Conservation (phyloP, 2,113 vertebrate genomes). For the Colaptes auratus region DNA sequence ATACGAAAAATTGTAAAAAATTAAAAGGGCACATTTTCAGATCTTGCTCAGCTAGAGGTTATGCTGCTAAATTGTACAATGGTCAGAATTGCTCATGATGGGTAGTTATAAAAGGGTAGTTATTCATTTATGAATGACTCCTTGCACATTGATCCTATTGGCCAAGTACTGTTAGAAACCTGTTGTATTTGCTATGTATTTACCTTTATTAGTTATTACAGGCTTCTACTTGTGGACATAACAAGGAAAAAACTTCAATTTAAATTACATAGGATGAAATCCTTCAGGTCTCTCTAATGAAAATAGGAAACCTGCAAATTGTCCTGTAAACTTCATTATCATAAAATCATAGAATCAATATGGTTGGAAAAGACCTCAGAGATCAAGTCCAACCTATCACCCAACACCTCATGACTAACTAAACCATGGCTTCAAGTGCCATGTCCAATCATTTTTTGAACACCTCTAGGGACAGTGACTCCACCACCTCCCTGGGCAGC, state of each 20-base stretch:
- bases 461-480: no score
- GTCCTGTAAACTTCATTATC: neutral
- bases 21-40: neutral
- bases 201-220: neutral
- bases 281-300: neutral
- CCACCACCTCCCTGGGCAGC: no score
- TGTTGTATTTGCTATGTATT: neutral
- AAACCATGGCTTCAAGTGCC: no score
- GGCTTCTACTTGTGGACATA: neutral
- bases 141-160: neutral
- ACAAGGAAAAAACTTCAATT: neutral
- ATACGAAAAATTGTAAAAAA: neutral
- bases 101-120: neutral
- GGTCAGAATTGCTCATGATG: neutral
- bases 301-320: neutral
- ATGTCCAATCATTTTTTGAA: no score
- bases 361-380: no score
- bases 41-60: neutral
- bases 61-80: neutral
- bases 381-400: no score
- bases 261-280: neutral
- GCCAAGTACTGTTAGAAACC: neutral
- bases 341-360: no score
- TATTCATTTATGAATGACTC: no score
- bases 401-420: no score